Base-by-base conservation (phyloP, 2,888 invertebrate genomes). In the Chalcis sispes region DNA sequence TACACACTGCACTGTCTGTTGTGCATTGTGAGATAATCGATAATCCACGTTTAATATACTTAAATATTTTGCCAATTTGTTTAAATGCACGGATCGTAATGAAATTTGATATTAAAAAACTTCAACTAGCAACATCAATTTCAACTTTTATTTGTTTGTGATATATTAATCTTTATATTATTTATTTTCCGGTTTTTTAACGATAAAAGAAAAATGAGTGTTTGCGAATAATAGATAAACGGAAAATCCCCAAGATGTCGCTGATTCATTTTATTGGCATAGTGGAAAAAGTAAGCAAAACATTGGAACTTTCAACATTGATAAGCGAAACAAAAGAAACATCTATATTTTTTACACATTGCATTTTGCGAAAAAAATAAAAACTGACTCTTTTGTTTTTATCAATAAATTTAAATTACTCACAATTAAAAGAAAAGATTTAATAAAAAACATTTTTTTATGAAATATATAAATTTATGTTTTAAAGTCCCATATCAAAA, bases 1-100 rank as follows among this genome's bases (percentile, higher is more conserved):
- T 18, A 42, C 67, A 65, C 52, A 67, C 1, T 48, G 54, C 66
- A 76, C 72, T 69, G 62, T 72, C 50, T 72, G 72, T 67, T 72
- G 46, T 72, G 67, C 56, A 76, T 76, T 72, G 48, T 72, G 48
- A 67, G 2, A 54, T 67, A 54, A n/a, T 46, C 8, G 32, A 76
- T n/a, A 54, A 20, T 56, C 15, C 61, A 36, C 67, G 52, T 70
- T 70, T 13, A 42, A 61, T 52, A 66, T 54, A 29, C 20, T 27
- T n/a, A n/a, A n/a, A n/a, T n/a, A n/a, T n/a, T n/a, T n/a, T n/a
- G n/a, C n/a, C n/a, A n/a, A n/a, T n/a, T n/a, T n/a, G n/a, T 75
- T 36, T 32, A 32, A 70, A 61, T 54, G 75, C 65, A 61, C 72
- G 75, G 27, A 54, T 54, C 23, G 46, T 58, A 10, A 48, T 52